Conservation (phyloP, 2,797 vertebrate genomes). For the Phoxinus dragarum region DNA sequence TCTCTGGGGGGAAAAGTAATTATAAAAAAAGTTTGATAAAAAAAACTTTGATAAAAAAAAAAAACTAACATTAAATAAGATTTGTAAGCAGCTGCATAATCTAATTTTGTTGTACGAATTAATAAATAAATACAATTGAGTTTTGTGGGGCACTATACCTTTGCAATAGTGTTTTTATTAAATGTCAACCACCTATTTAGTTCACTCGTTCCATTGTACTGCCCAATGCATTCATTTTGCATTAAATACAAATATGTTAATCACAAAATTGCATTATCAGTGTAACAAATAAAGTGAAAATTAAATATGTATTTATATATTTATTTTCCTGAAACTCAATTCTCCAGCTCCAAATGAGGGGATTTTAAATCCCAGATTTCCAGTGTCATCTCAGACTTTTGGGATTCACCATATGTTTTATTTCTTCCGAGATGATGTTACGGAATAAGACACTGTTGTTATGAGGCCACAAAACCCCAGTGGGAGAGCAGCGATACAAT, state of each 20-base stretch:
- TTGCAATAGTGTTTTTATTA: too few relatives aligned
- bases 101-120: background rate
- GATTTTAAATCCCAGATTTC: background rate
- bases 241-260: background rate
- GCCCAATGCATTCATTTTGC: background rate
- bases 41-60: background rate
- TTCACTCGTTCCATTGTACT: background rate
- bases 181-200: background rate
- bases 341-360: background rate
- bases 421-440: background rate
- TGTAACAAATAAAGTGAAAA: background rate
- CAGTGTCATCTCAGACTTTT: background rate
- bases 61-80: background rate
- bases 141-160: too few relatives aligned
- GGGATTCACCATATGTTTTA: background rate
- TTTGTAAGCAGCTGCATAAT: background rate
- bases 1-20: too few relatives aligned
- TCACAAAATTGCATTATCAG: background rate
- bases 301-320: background rate
- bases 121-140: background rate
- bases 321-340: background rate
- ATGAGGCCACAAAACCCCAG: slow-evolving; percentile 15
- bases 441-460: background rate
- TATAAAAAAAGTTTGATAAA: background rate
- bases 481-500: slow-evolving; percentile 3